These are phyloP conservation scores for Trematocara nigrifrons DNA, from an alignment of 2,113 vertebrate species.

Conservation along the genomic window DNA sequence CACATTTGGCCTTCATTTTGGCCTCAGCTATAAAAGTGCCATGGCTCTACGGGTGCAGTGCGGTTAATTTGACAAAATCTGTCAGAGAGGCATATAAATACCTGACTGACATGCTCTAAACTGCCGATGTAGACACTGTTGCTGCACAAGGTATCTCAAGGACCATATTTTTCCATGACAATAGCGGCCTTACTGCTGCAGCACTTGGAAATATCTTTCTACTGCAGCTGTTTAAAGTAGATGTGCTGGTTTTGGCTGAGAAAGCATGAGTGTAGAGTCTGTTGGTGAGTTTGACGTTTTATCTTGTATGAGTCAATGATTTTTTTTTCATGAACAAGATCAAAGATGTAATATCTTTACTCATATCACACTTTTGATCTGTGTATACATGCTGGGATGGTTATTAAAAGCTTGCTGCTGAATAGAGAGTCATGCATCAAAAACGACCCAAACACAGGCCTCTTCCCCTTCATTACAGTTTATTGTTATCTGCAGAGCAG, in stretches of 20 bases:
- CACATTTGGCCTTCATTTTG: not conserved
- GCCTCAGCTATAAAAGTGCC: not conserved
- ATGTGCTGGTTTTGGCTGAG: not conserved
- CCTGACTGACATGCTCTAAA: not conserved
- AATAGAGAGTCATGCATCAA: not conserved
- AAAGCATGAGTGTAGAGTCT: not conserved
- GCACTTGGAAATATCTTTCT: not conserved
- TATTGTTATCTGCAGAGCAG: slow-evolving; percentile 1
- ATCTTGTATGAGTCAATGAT: not conserved
- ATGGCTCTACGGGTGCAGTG: not conserved
- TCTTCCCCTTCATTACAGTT: not conserved
- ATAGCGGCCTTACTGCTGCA: not conserved
- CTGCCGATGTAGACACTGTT: not conserved
- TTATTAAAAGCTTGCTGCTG: not conserved
- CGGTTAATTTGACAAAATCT: not conserved
- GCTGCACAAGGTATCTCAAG: not conserved
- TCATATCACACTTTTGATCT: not conserved
- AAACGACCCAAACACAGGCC: not conserved
- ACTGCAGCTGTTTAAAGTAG: not conserved
- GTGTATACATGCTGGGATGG: not conserved
- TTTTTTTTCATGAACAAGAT: not conserved
- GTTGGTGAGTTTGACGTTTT: not conserved
- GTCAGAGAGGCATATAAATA: not conserved
- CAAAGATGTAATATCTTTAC: not conserved
- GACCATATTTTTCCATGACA: not conserved